A percentile compares a stretch with the other conserved stretches of the same genome.
These are phyloP conservation scores for Glaucomys volans DNA, from an alignment of 2,113 vertebrate species.

Conservation along the genomic window DNA sequence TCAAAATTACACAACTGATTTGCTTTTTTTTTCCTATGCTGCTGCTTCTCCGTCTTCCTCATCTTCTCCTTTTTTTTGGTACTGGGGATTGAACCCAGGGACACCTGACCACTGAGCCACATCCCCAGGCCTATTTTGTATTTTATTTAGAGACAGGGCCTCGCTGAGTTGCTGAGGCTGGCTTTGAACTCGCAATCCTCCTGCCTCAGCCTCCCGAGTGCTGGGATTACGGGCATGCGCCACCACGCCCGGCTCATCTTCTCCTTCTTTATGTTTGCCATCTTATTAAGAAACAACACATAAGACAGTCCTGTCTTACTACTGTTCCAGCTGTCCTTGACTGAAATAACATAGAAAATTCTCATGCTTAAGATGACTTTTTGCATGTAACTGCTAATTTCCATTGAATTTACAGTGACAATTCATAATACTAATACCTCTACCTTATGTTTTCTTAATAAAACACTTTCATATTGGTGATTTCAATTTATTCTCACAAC, in stretches of 20 bases:
- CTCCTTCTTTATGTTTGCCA: neutral
- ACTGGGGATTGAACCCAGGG: no score
- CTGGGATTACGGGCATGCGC: no score
- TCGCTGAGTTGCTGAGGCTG: no score
- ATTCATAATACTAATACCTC: neutral
- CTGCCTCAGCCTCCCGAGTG: no score
- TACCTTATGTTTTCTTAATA: neutral
- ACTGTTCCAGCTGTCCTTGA: neutral
- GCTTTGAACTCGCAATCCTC: no score
- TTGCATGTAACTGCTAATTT: neutral
- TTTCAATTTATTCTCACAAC: constrained; percentile 49
- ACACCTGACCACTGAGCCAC: no score
- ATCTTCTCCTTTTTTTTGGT: no score
- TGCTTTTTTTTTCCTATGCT: neutral
- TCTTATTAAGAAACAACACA: neutral
- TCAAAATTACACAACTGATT: neutral
- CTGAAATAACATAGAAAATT: neutral
- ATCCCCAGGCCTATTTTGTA: no score
- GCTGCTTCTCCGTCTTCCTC: neutral
- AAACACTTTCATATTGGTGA: neutral
- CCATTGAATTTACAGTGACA: neutral
- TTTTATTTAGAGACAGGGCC: no score
- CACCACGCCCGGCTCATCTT: no score
- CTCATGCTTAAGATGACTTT: neutral
- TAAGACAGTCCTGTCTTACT: neutral